phyloP scores from a whole-genome alignment of 2,797 vertebrate genomes.

The Morelia viridis region DNA sequence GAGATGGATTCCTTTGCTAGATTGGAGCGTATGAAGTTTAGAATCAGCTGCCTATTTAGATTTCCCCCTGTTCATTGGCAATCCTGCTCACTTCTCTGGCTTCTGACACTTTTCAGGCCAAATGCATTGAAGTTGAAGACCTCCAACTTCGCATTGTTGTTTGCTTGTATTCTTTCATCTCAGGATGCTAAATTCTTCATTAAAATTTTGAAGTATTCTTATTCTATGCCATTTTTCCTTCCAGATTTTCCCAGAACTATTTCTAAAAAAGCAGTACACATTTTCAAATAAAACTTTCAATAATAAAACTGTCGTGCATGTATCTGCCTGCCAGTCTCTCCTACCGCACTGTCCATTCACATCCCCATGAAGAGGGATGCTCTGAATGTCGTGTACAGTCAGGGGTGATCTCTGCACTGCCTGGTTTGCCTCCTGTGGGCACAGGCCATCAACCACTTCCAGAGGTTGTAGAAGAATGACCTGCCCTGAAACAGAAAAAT shows the following conservation, averaged over 20 bases:
- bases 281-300: neutral
- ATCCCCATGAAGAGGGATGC: neutral
- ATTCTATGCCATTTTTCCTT: neutral
- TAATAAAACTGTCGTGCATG: neutral
- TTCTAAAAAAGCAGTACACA: neutral
- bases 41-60: neutral
- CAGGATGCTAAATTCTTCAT: neutral
- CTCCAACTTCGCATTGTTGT: neutral
- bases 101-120: neutral
- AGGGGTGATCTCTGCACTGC: neutral
- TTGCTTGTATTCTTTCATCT: neutral
- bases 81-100: neutral
- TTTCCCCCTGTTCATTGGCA: neutral
- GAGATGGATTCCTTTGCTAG: neutral
- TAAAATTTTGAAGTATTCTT: neutral
- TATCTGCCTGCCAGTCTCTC: neutral
- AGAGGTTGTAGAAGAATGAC: neutral
- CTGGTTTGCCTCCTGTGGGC: neutral
- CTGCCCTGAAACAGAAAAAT: neutral
- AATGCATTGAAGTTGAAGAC: neutral
- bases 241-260: neutral
- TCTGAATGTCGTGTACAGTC: neutral
- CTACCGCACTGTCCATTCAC: neutral
- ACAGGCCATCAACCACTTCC: neutral
- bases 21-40: neutral